Conservation (phyloP, 2,888 invertebrate species). For the Lasioglossum malachurum region DNA sequence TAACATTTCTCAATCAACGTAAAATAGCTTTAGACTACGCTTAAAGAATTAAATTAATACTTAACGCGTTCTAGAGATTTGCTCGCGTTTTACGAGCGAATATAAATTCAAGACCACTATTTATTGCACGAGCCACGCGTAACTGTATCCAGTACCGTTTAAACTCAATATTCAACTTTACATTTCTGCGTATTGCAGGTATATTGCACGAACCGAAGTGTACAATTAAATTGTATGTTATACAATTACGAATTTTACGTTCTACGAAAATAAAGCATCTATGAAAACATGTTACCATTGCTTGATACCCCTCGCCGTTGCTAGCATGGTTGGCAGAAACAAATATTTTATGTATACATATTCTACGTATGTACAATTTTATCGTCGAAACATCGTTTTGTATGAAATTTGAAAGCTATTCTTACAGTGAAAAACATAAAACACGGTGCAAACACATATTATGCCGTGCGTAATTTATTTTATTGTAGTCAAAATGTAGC, state of each 20-base stretch:
- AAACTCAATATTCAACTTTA: background rate
- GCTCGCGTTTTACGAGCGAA: background rate
- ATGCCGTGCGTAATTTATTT: too few species aligned
- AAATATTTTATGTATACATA: slow-evolving; percentile 11
- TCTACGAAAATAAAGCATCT: slow-evolving; percentile 3
- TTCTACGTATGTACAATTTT: background rate
- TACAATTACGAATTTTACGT: background rate
- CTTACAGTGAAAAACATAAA: background rate
- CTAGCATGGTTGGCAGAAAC: background rate
- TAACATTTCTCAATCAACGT: background rate
- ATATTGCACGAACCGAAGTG: background rate
- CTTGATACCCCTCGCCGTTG: background rate
- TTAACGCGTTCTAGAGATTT: background rate
- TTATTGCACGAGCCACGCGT: slow-evolving; percentile 23
- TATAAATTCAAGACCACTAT: slow-evolving; percentile 16
- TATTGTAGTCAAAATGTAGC: too few species aligned
- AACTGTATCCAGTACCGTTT: background rate
- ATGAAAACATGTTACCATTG: background rate
- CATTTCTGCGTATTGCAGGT: background rate
- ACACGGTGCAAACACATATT: too few species aligned
- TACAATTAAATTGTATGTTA: slow-evolving; percentile 12
- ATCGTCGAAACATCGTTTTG: background rate
- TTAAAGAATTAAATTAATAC: background rate
- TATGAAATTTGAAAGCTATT: background rate
- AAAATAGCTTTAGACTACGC: background rate